These are phyloP conservation scores for Petromus typicus DNA, from an alignment of 2,113 vertebrate species.

Conservation along the genomic window DNA sequence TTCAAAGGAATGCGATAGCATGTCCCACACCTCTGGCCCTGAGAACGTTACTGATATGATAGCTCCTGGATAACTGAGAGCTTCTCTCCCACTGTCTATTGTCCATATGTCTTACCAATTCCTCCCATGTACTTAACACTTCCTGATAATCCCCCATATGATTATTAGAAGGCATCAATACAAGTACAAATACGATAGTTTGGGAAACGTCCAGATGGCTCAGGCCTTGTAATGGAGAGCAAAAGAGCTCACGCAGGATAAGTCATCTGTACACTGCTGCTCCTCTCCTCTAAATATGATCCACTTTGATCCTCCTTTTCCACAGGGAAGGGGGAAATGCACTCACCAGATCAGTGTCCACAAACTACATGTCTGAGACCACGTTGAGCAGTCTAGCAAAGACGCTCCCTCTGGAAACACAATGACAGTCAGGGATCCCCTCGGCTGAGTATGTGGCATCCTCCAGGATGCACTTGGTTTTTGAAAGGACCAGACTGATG, in stretches of 20 bases:
- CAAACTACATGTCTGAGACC: not conserved
- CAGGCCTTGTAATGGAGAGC: not conserved
- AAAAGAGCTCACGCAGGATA: not conserved
- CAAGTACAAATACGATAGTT: not conserved
- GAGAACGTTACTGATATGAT: not conserved
- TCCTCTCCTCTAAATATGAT: not conserved
- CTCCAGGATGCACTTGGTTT: not conserved
- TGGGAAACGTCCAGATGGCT: not conserved
- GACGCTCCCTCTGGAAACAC: not conserved
- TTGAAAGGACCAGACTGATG: not conserved
- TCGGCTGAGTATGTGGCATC: not conserved
- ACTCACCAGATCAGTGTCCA: not conserved
- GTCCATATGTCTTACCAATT: not conserved
- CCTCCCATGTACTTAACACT: not conserved
- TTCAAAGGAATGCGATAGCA: not conserved
- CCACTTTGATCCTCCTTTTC: not conserved
- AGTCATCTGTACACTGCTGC: not conserved
- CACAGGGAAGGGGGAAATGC: not conserved
- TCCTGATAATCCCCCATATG: not conserved
- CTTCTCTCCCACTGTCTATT: not conserved
- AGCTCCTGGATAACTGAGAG: not conserved
- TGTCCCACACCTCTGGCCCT: not conserved
- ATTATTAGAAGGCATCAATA: not conserved
- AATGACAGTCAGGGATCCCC: not conserved
- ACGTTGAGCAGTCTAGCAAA: not conserved